These are phyloP conservation scores for Drosophila stalkeri DNA, from an alignment of 2,888 invertebrate genomes.

Conservation along the genomic window DNA sequence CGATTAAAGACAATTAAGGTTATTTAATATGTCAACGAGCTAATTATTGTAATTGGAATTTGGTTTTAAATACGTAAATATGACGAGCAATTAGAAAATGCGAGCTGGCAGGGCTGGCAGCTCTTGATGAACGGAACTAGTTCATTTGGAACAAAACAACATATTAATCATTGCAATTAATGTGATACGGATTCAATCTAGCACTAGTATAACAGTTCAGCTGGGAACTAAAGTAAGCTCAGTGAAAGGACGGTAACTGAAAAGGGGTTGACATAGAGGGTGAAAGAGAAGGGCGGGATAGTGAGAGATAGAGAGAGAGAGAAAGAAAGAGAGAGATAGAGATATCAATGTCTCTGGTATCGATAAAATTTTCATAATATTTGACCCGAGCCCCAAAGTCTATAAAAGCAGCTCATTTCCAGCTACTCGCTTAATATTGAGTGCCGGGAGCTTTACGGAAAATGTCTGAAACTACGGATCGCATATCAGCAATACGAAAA, in stretches of 20 bases:
- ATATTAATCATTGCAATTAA: not conserved
- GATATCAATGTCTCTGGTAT: not conserved
- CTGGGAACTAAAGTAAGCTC: not conserved
- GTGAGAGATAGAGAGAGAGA: not conserved
- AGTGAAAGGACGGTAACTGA: too few species aligned
- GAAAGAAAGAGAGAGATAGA: not conserved
- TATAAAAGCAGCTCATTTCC: slow-evolving; percentile 55
- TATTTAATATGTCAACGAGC: slow-evolving; percentile 45
- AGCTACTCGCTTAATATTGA: not conserved
- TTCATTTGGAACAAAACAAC: slow-evolving; percentile 1
- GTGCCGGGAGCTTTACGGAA: not conserved
- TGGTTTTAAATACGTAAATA: slow-evolving; percentile 59
- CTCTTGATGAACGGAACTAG: slow-evolving; percentile 11
- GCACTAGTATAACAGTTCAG: not conserved
- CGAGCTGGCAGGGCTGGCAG: slow-evolving; percentile 57
- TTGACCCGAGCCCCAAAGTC: not conserved
- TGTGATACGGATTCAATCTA: not conserved
- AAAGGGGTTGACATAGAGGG: not conserved
- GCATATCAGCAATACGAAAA: slow-evolving; percentile 29
- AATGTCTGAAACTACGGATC: slow-evolving; percentile 42
- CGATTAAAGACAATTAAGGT: slow-evolving; percentile 27
- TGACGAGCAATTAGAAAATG: slow-evolving; percentile 33
- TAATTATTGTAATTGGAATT: slow-evolving; percentile 69
- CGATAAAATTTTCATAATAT: slow-evolving; percentile 19
- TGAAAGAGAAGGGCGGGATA: not conserved